These are phyloP conservation scores for Copidosoma floridanum DNA, from an alignment of 1,140 invertebrate species.

Conservation along the genomic window DNA sequence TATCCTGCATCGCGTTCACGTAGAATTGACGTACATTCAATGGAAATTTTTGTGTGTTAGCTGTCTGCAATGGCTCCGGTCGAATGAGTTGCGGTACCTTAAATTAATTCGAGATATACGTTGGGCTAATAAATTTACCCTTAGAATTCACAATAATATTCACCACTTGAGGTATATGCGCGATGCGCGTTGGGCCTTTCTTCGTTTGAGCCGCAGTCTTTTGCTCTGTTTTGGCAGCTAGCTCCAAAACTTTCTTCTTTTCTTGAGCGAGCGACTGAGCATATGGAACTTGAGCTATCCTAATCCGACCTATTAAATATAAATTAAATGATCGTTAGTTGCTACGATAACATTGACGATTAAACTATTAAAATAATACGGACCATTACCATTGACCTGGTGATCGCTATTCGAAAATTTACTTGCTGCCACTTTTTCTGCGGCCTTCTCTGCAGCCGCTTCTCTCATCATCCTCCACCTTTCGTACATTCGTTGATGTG, in stretches of 20 bases:
- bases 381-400: slow-evolving; percentile 47
- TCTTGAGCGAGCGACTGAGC: slow-evolving; percentile 60
- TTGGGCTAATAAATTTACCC: not conserved
- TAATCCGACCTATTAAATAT: slow-evolving; percentile 40
- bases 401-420: slow-evolving; percentile 25
- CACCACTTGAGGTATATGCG: slow-evolving; percentile 65
- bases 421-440: slow-evolving; percentile 28
- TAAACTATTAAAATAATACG: slow-evolving; percentile 9
- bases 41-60: slow-evolving; percentile 76
- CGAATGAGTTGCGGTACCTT: slow-evolving; percentile 57
- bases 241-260: slow-evolving; percentile 60
- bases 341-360: not conserved
- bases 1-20: slow-evolving; percentile 83
- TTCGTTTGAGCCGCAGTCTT: slow-evolving; percentile 67
- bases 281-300: slow-evolving; percentile 65
- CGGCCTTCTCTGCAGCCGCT: slow-evolving; percentile 39
- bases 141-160: slow-evolving; percentile 28
- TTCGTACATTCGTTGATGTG: slow-evolving; percentile 50
- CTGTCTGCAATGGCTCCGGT: slow-evolving; percentile 64
- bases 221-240: slow-evolving; percentile 44
- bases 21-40: slow-evolving; percentile 80
- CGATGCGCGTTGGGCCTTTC: slow-evolving; percentile 67
- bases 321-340: not conserved
- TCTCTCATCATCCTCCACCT: slow-evolving; percentile 49
- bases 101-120: slow-evolving; percentile 5